Percentiles rank a stretch among this genome's conserved stretches.
Conservation (phyloP, 2,888 invertebrate genomes). For the Stegana nigrithorax region DNA sequence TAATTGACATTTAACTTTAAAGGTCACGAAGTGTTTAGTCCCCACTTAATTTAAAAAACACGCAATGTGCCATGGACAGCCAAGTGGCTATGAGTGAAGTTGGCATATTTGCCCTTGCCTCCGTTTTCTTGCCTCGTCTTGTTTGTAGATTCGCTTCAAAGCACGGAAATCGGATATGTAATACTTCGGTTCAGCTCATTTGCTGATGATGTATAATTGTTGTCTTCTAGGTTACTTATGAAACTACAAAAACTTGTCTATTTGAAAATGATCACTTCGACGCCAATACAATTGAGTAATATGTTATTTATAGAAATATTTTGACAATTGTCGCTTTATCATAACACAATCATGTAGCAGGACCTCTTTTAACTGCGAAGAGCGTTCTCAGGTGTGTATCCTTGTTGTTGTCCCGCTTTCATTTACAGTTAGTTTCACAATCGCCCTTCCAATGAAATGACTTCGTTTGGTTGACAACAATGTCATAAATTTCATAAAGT, state of each 20-base stretch:
- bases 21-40: too few species aligned
- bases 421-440: conserved; percentile 34
- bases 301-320: conserved; percentile 3
- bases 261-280: not conserved
- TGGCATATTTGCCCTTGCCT: too few species aligned
- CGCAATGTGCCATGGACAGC: too few species aligned
- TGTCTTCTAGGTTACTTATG: not conserved
- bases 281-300: conserved; percentile 15
- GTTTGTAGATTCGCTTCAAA: too few species aligned
- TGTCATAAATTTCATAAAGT: conserved; percentile 54
- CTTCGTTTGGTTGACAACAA: conserved; percentile 19
- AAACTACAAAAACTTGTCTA: not conserved
- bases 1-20: too few species aligned
- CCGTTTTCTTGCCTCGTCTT: too few species aligned
- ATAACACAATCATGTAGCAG: not conserved
- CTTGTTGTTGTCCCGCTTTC: not conserved
- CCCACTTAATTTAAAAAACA: too few species aligned
- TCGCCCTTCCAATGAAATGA: conserved; percentile 39
- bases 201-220: too few species aligned
- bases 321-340: conserved; percentile 10
- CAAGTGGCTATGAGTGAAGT: too few species aligned
- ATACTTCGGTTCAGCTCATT: too few species aligned
- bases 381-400: not conserved
- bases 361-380: conserved; percentile 10
- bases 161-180: too few species aligned